Conservation (phyloP, 2,113 vertebrate genomes). For the Pseudorectes ferrugineus region DNA sequence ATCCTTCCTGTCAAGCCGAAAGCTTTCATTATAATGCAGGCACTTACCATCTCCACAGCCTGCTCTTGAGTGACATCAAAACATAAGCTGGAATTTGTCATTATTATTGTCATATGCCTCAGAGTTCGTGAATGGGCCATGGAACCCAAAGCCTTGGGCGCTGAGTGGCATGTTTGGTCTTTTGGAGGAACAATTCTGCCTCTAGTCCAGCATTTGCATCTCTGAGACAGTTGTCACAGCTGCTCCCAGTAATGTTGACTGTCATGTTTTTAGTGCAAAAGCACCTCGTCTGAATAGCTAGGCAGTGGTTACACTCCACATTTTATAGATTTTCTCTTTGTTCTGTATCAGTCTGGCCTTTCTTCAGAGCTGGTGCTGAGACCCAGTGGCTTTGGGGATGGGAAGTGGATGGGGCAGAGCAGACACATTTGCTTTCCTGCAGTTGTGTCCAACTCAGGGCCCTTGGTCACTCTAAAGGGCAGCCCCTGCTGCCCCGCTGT, state of each 20-base stretch:
- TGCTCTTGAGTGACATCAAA: constrained; percentile 5
- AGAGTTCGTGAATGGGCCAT: constrained; percentile 6
- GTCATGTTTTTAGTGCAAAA: neutral
- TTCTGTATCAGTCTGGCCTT: neutral
- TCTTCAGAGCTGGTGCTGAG: neutral
- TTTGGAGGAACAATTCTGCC: constrained; percentile 30
- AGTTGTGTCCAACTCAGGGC: fast-evolving
- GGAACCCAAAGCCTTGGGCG: neutral
- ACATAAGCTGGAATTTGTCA: neutral
- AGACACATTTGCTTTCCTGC: neutral
- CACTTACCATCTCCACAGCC: neutral
- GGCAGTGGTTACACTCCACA: neutral
- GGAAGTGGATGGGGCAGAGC: neutral
- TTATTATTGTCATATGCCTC: constrained; percentile 36
- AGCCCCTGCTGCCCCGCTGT: neutral
- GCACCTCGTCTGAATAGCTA: neutral
- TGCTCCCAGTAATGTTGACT: neutral
- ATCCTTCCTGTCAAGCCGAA: constrained; percentile 43
- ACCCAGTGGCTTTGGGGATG: neutral
- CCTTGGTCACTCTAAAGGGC: neutral
- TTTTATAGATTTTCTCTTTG: neutral
- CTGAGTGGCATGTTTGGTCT: constrained; percentile 28
- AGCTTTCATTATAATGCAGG: constrained; percentile 8
- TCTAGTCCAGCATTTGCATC: constrained; percentile 25
- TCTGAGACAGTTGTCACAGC: constrained; percentile 36